Conservation (phyloP, 2,888 invertebrate genomes). For the Acleris emargana region DNA sequence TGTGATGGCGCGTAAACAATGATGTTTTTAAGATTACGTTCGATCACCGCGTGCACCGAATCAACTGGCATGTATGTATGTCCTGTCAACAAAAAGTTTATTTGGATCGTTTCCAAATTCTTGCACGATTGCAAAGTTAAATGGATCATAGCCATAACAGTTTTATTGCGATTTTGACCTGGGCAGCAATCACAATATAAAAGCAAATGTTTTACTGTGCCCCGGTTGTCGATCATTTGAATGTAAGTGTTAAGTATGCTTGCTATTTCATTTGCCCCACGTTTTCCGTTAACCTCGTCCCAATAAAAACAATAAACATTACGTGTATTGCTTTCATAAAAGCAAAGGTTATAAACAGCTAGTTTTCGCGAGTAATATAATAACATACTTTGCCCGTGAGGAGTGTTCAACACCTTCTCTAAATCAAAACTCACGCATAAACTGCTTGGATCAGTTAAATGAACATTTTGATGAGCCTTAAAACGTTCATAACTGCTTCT, state of each 20-base stretch:
- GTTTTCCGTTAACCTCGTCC: conserved; percentile 2
- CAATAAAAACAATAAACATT: conserved; percentile 2
- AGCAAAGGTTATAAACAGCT: too few relatives aligned
- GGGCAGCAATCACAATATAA: conserved; percentile 9
- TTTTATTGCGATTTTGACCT: conserved; percentile 9
- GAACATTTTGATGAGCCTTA: not conserved
- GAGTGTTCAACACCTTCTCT: too few relatives aligned
- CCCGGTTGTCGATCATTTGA: not conserved
- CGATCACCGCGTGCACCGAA: not conserved
- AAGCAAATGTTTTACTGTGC: not conserved
- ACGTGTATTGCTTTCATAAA: conserved; percentile 1
- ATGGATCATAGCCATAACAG: not conserved
- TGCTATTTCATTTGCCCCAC: conserved; percentile 10
- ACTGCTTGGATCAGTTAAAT: not conserved
- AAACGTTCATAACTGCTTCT: not conserved
- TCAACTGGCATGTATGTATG: not conserved
- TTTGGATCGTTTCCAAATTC: not conserved
- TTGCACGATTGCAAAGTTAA: not conserved
- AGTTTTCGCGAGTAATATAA: too few relatives aligned
- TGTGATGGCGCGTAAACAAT: too few relatives aligned
- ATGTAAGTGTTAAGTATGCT: conserved; percentile 1
- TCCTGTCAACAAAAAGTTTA: not conserved
- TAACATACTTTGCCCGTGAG: too few relatives aligned
- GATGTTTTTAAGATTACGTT: too few relatives aligned
- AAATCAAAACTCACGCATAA: too few relatives aligned